Evolutionary conservation across 2,113 vertebrate species (phyloP).

Genomic region (Brachyhypopomus gauderio): DNA sequence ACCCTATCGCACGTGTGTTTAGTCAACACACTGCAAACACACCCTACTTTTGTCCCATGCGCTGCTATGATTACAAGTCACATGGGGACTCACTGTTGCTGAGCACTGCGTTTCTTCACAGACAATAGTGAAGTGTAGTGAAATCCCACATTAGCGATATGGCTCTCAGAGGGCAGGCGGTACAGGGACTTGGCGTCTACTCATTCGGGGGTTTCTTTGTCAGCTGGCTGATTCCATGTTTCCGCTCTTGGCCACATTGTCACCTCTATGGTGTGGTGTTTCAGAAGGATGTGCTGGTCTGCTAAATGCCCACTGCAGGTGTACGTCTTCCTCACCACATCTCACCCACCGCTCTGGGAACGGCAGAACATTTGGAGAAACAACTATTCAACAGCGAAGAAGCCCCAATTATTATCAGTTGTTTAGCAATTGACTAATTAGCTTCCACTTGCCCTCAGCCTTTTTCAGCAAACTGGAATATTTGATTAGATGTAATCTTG

Average conservation of each 20-base stretch:
- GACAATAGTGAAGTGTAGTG: too few relatives aligned
- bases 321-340: not conserved
- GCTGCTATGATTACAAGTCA: too few relatives aligned
- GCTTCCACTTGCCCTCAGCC: not conserved
- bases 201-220: not conserved
- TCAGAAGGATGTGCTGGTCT: not conserved
- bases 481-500: conserved; percentile 16
- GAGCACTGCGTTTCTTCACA: too few relatives aligned
- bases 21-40: too few relatives aligned
- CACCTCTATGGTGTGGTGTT: not conserved
- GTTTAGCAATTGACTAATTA: conserved; percentile 2
- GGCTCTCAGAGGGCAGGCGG: not conserved
- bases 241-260: not conserved
- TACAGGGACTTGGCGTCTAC: not conserved
- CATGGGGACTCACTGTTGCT: too few relatives aligned
- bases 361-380: too few relatives aligned
- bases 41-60: too few relatives aligned
- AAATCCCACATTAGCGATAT: too few relatives aligned
- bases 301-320: not conserved
- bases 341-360: not conserved
- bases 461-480: not conserved
- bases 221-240: not conserved
- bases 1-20: too few relatives aligned
- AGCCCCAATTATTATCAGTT: not conserved
- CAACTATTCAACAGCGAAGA: not conserved